Percentiles rank a stretch among this genome's conserved stretches.
These are phyloP conservation scores for Phataginus tricuspis DNA, from an alignment of 2,797 vertebrate genomes.

Conservation along the genomic window DNA sequence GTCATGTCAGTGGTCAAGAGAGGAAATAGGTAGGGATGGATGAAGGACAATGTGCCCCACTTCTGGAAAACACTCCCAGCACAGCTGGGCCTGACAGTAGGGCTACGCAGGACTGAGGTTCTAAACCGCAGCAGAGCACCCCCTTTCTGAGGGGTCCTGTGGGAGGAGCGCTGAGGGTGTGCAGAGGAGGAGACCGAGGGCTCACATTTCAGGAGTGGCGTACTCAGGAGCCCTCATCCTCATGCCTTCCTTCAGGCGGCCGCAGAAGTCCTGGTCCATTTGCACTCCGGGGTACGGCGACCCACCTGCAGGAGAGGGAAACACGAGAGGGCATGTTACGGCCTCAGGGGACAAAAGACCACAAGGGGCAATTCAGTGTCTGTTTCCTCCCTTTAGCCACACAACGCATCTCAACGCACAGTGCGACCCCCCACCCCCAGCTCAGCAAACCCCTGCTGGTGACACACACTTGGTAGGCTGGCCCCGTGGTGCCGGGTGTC, in stretches of 20 bases:
- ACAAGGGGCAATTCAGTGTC: accelerated
- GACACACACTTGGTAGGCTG: accelerated
- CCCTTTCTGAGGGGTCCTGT: background rate
- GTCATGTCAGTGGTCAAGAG: background rate
- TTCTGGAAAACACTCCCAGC: background rate
- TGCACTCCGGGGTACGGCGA: slow-evolving; percentile 88
- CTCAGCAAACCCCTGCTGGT: background rate
- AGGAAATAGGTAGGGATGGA: background rate
- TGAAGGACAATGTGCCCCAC: accelerated
- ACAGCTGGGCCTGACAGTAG: background rate
- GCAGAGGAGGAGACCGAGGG: accelerated
- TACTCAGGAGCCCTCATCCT: slow-evolving; percentile 87
- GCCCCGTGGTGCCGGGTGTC: background rate
- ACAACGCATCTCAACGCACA: background rate
- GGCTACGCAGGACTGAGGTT: no score
- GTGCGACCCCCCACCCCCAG: no score
- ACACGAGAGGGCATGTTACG: background rate
- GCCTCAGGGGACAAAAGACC: background rate
- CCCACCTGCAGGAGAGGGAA: slow-evolving; percentile 77
- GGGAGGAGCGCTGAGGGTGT: accelerated
- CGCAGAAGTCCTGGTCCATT: slow-evolving; percentile 89
- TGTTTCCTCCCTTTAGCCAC: background rate
- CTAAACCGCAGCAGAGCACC: accelerated
- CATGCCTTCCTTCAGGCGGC: slow-evolving; percentile 87
- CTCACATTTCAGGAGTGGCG: slow-evolving; percentile 87